Conservation (phyloP, 2,113 vertebrate species). For the Oceanodroma tethys region DNA sequence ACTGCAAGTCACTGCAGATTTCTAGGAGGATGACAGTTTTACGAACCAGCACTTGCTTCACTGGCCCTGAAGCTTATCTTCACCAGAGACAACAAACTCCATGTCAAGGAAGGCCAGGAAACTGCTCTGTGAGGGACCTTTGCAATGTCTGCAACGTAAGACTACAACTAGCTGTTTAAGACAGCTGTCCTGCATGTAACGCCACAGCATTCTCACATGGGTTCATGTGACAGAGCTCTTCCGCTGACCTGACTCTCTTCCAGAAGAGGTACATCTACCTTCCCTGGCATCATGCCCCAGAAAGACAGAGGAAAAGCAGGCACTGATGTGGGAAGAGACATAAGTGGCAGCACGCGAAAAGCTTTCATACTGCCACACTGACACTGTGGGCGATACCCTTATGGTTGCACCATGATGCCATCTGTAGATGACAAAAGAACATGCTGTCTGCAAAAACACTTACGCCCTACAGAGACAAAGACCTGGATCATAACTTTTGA, state of each 20-base stretch:
- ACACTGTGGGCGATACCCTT: neutral
- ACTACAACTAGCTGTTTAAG: neutral
- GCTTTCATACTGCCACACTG: neutral
- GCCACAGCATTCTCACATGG: neutral
- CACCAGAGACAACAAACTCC: neutral
- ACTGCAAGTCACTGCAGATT: neutral
- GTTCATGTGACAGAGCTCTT: neutral
- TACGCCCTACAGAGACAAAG: neutral
- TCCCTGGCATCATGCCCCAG: neutral
- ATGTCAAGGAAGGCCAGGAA: neutral
- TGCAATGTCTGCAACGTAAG: fast-evolving
- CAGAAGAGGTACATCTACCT: neutral
- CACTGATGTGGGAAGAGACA: neutral
- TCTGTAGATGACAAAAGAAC: neutral
- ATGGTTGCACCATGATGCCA: neutral
- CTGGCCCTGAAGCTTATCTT: neutral
- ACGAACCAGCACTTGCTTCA: neutral
- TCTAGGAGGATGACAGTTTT: neutral
- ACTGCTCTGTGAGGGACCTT: neutral
- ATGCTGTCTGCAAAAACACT: neutral
- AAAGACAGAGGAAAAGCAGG: neutral
- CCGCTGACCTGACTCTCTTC: neutral
- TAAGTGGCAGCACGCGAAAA: neutral
- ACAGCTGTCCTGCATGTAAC: neutral
- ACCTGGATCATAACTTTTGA: neutral